Conservation (phyloP, 2,888 invertebrate species). For the Dusona sp. region DNA sequence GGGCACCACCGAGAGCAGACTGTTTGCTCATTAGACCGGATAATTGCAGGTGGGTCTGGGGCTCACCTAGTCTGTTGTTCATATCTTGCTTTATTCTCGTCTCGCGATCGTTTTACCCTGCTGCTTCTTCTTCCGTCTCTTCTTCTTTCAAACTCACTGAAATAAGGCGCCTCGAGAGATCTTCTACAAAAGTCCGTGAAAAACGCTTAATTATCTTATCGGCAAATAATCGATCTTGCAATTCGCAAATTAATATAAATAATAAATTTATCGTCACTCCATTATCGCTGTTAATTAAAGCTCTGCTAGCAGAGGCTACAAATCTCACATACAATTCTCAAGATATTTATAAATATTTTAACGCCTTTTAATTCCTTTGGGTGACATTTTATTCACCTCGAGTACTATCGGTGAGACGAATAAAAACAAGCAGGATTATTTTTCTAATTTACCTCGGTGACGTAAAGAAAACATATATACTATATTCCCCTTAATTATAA, state of each 20-base stretch:
- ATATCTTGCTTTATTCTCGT: conserved; percentile 15
- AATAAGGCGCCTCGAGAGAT: background rate
- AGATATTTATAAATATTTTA: background rate
- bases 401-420: background rate
- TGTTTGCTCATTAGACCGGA: conserved; percentile 84
- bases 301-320: background rate
- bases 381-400: background rate
- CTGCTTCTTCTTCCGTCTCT: background rate
- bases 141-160: background rate
- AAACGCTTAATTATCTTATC: background rate
- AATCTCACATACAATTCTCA: background rate
- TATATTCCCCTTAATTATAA: conserved; percentile 48
- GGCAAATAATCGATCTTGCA: conserved; percentile 6
- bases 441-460: conserved; percentile 27
- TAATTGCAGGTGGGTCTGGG: conserved; percentile 82
- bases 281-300: background rate
- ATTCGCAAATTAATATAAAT: background rate
- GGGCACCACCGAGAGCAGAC: conserved; percentile 75
- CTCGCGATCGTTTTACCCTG: conserved; percentile 26
- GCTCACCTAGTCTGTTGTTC: conserved; percentile 75
- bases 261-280: background rate
- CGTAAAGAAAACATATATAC: background rate
- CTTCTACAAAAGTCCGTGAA: background rate
- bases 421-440: background rate
- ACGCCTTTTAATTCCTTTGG: background rate